Evolutionary conservation across 1,140 invertebrate genomes (phyloP).

Genomic region (Drosophila chauvacae): DNA sequence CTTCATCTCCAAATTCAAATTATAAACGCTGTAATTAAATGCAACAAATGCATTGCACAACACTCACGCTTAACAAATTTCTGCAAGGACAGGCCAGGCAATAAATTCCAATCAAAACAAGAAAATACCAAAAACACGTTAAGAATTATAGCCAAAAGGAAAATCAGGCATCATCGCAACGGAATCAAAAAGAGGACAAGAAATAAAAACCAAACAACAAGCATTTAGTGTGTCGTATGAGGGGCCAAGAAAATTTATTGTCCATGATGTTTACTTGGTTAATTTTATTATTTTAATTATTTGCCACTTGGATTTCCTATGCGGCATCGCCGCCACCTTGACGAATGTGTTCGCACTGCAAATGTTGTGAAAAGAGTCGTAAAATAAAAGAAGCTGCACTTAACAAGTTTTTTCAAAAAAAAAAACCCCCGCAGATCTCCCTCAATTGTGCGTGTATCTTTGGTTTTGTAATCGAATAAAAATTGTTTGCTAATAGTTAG

Average conservation of each 20-base stretch:
- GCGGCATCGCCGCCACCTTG: conserved; percentile 46
- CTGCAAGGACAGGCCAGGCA: conserved; percentile 40
- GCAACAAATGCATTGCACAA: conserved; percentile 45
- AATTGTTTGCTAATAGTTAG: conserved; percentile 69
- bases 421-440: background rate
- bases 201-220: conserved; percentile 22
- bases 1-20: conserved; percentile 24
- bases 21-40: conserved; percentile 40
- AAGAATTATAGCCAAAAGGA: conserved; percentile 53
- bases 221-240: conserved; percentile 34
- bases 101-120: conserved; percentile 60
- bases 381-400: conserved; percentile 45
- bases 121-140: conserved; percentile 52
- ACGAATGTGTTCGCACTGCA: conserved; percentile 45
- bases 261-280: conserved; percentile 57
- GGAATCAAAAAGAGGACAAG: background rate
- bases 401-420: conserved; percentile 58
- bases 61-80: conserved; percentile 30
- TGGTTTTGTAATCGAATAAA: conserved; percentile 67
- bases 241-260: conserved; percentile 50
- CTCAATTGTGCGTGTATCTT: conserved; percentile 26
- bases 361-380: conserved; percentile 35
- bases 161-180: conserved; percentile 11
- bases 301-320: conserved; percentile 37
- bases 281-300: conserved; percentile 78